A percentile compares a stretch with the other conserved stretches of the same genome.
Conservation (phyloP, 2,113 vertebrate genomes). For the Melanocharis versteri region DNA sequence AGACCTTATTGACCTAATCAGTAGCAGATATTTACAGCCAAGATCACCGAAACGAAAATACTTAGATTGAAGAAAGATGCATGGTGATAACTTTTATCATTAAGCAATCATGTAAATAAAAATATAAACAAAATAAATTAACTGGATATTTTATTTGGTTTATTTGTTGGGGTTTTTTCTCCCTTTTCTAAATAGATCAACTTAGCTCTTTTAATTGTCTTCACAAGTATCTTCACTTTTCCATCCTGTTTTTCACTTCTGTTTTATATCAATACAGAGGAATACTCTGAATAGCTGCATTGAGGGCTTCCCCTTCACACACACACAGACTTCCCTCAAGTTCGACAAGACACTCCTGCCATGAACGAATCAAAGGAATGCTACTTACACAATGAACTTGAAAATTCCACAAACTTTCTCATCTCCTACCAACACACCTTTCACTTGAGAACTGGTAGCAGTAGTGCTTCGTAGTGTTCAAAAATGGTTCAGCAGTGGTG, state of each 20-base stretch:
- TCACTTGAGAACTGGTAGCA: rapidly evolving
- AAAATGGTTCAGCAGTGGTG: background rate
- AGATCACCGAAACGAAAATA: background rate
- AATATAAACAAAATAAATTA: background rate
- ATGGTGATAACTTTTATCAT: background rate
- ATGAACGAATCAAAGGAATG: background rate
- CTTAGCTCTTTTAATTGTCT: background rate
- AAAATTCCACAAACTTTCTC: background rate
- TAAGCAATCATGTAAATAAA: background rate
- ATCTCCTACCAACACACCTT: background rate
- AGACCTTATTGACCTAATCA: background rate
- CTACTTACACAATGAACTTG: background rate
- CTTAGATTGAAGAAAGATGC: background rate
- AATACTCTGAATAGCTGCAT: background rate
- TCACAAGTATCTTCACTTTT: background rate
- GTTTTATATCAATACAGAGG: background rate
- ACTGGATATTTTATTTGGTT: background rate
- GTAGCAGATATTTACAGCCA: background rate
- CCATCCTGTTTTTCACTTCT: background rate
- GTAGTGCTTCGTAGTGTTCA: background rate
- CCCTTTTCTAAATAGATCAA: background rate
- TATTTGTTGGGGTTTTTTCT: background rate
- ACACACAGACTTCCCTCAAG: background rate
- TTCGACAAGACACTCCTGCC: background rate
- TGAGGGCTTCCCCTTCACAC: background rate